phyloP scores from a whole-genome alignment of 2,797 vertebrate species.

The Aulostomus chinensis region DNA sequence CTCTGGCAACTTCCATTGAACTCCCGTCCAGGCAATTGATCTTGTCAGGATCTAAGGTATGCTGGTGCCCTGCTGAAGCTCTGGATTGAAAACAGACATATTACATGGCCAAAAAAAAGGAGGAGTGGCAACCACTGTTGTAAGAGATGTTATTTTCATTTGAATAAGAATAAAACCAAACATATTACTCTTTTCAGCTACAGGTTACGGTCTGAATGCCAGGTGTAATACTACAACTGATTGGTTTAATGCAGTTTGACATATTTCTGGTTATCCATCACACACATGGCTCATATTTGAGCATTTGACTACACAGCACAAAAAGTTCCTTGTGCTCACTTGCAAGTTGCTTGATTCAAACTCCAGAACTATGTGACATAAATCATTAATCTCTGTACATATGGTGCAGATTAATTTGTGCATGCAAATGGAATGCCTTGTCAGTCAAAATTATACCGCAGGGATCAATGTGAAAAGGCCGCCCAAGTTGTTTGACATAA shows the following conservation, averaged over 20 bases:
- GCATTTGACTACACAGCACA: conserved; percentile 52
- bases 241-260: conserved; percentile 55
- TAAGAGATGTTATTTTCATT: conserved; percentile 43
- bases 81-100: conserved; percentile 23
- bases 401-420: conserved; percentile 64
- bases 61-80: neutral
- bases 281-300: conserved; percentile 29
- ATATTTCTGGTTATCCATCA: conserved; percentile 65
- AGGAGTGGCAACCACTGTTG: neutral
- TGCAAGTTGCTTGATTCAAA: conserved; percentile 43
- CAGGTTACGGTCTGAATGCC: conserved; percentile 50
- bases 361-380: conserved; percentile 47
- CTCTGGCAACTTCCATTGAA: conserved; percentile 7
- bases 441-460: conserved; percentile 34
- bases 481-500: conserved; percentile 56
- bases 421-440: conserved; percentile 52
- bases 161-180: conserved; percentile 41
- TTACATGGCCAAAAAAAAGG: neutral
- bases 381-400: conserved; percentile 65
- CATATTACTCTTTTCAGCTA: conserved; percentile 34
- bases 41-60: conserved; percentile 19
- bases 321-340: conserved; percentile 56
- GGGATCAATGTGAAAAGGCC: conserved; percentile 34
- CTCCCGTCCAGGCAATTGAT: conserved; percentile 15
- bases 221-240: conserved; percentile 56